Conservation (phyloP, 2,888 invertebrate genomes). For the Stenodera caucasica region DNA sequence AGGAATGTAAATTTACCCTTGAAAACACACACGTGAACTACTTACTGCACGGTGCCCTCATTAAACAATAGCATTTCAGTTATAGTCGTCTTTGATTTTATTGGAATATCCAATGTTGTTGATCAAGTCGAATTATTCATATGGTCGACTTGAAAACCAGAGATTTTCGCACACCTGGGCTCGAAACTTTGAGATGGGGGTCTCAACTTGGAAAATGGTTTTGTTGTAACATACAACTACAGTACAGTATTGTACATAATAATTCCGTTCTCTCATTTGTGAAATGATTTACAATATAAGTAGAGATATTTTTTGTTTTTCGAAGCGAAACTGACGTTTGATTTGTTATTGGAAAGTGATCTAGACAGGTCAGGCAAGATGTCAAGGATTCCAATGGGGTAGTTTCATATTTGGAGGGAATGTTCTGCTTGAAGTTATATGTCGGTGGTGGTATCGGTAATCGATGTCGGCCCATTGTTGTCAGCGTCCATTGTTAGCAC, state of each 20-base stretch:
- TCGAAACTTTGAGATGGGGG: conserved; percentile 25
- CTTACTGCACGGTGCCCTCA: conserved; percentile 28
- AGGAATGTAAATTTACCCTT: conserved; percentile 32
- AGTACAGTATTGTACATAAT: conserved; percentile 30
- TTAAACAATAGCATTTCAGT: conserved; percentile 32
- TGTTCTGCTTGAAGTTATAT: conserved; percentile 44
- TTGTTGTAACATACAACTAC: conserved; percentile 27
- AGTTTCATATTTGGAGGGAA: conserved; percentile 22
- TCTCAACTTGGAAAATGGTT: conserved; percentile 28
- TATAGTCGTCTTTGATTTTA: conserved; percentile 17
- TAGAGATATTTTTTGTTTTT: not conserved
- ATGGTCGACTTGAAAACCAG: conserved; percentile 18
- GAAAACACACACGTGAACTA: conserved; percentile 31
- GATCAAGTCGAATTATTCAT: not conserved
- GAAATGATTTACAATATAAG: no score
- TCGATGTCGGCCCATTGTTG: conserved; percentile 49
- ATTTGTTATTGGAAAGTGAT: conserved; percentile 2
- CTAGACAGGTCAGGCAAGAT: not conserved
- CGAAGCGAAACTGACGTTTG: not conserved
- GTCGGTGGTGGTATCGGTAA: conserved; percentile 44
- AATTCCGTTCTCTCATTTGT: no score
- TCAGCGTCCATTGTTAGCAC: conserved; percentile 48
- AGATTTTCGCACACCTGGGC: conserved; percentile 37
- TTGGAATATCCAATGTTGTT: not conserved
- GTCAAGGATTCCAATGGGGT: not conserved